phyloP scores from a whole-genome alignment of 2,797 vertebrate genomes.

The Botia kubotai region DNA sequence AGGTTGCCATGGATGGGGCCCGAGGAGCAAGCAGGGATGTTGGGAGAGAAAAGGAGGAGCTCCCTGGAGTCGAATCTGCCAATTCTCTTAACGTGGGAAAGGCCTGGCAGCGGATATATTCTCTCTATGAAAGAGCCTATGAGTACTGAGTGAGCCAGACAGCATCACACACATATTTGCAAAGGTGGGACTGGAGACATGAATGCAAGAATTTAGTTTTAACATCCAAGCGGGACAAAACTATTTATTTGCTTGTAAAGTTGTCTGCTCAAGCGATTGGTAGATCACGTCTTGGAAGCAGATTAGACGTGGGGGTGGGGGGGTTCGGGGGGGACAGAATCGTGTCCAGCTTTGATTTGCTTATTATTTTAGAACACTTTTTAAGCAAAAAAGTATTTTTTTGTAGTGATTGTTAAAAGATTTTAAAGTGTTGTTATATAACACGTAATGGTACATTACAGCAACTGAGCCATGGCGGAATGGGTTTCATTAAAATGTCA shows the following conservation, averaged over 20 bases:
- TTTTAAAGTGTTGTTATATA: slow-evolving; percentile 1
- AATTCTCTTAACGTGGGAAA: slow-evolving; percentile 44
- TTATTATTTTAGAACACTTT: background rate
- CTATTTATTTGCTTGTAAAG: no score
- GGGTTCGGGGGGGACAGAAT: no score
- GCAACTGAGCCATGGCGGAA: background rate
- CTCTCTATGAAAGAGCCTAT: background rate
- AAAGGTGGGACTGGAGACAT: background rate
- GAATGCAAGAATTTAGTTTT: background rate
- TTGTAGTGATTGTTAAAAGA: background rate
- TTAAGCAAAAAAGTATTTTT: background rate
- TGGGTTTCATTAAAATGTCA: background rate
- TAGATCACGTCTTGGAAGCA: no score
- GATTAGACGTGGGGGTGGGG: no score
- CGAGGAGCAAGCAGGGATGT: slow-evolving; percentile 61
- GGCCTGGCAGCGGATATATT: slow-evolving; percentile 51
- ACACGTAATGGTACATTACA: background rate
- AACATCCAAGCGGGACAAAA: no score
- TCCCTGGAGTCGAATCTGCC: slow-evolving; percentile 62
- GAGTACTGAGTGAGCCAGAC: background rate
- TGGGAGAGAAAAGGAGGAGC: slow-evolving; percentile 65
- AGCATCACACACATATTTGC: slow-evolving; percentile 12
- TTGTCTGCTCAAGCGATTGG: no score
- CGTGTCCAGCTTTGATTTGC: background rate
- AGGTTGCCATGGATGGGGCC: slow-evolving; percentile 49